Evolutionary conservation across 2,888 invertebrate species (phyloP).

Genomic region (Dolomedes plantarius): DNA sequence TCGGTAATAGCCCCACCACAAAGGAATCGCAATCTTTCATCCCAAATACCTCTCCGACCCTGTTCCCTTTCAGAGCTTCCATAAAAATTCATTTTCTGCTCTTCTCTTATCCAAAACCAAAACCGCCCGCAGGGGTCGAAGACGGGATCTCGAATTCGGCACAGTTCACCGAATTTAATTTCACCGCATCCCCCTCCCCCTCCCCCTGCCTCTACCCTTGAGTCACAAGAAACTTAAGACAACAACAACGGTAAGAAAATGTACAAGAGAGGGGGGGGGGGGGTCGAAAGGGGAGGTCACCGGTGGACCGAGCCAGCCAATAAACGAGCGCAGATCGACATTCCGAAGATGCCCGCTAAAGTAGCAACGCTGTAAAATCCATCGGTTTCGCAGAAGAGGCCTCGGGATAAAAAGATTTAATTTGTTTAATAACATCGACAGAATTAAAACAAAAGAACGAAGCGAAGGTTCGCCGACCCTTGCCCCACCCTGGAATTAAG

Average conservation of each 20-base stretch:
- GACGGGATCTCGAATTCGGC: conserved; percentile 15
- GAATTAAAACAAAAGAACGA: conserved; percentile 22
- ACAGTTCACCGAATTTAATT: conserved; percentile 53
- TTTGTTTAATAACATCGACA: conserved; percentile 16
- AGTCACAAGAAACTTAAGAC: conserved; percentile 41
- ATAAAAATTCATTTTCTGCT: conserved; percentile 4
- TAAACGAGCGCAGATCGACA: conserved; percentile 38
- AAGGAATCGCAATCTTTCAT: background rate
- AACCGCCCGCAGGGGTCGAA: background rate
- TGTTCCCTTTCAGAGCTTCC: background rate
- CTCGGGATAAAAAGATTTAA: conserved; percentile 15
- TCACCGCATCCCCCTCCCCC: conserved; percentile 25
- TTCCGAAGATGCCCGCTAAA: conserved; percentile 32
- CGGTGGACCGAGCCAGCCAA: conserved; percentile 27
- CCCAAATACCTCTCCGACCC: background rate
- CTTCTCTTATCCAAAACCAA: background rate
- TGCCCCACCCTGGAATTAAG: conserved; percentile 22
- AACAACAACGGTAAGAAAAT: conserved; percentile 5
- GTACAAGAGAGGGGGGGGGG: background rate
- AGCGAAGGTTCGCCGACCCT: conserved; percentile 31
- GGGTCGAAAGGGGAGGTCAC: background rate
- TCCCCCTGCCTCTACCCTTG: background rate
- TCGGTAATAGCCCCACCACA: background rate
- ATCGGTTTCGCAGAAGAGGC: conserved; percentile 6
- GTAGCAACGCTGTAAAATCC: conserved; percentile 12